Evolutionary conservation across 1,140 invertebrate genomes (phyloP), one percentile per base, ranked within the genome.

Genomic region (Papilio glaucus): DNA sequence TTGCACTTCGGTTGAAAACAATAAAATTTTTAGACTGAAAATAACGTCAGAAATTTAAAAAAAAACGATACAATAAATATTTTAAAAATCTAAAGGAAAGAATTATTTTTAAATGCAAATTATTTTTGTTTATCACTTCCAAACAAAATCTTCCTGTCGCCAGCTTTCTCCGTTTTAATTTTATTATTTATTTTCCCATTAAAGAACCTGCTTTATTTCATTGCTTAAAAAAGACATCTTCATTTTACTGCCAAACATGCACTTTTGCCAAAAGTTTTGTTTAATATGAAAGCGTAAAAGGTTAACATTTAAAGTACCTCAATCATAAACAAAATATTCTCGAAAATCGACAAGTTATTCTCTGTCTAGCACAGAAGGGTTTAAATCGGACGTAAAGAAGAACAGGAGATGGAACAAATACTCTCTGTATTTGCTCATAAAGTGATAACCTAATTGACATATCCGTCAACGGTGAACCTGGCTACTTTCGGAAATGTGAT

Each of bases 261-360:
- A 49, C 57, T 61, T 60, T 72, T 77, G 60, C 72, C 73, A 77
- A 71, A 38, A 60, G 13, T 41, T 37, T 42, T n/a, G 24, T 21
- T 24, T 18, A 26, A 21, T n/a, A n/a, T n/a, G n/a, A n/a, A n/a
- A n/a, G n/a, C n/a, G n/a, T n/a, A n/a, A n/a, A n/a, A n/a, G n/a
- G n/a, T n/a, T n/a, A n/a, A n/a, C n/a, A n/a, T n/a, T n/a, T n/a
- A n/a, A n/a, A n/a, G n/a, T n/a, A n/a, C n/a, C n/a, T n/a, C n/a
- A n/a, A n/a, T n/a, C n/a, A n/a, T n/a, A n/a, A n/a, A n/a, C n/a
- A n/a, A n/a, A n/a, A n/a, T n/a, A n/a, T n/a, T n/a, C n/a, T n/a
- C n/a, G n/a, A n/a, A n/a, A n/a, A n/a, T n/a, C n/a, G n/a, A n/a
- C n/a, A n/a, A n/a, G n/a, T n/a, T n/a, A n/a, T n/a, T n/a, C n/a